Evolutionary conservation across 2,888 invertebrate genomes (phyloP), one percentile per base, ranked within the genome.

Genomic region (Phytoseiulus persimilis): DNA sequence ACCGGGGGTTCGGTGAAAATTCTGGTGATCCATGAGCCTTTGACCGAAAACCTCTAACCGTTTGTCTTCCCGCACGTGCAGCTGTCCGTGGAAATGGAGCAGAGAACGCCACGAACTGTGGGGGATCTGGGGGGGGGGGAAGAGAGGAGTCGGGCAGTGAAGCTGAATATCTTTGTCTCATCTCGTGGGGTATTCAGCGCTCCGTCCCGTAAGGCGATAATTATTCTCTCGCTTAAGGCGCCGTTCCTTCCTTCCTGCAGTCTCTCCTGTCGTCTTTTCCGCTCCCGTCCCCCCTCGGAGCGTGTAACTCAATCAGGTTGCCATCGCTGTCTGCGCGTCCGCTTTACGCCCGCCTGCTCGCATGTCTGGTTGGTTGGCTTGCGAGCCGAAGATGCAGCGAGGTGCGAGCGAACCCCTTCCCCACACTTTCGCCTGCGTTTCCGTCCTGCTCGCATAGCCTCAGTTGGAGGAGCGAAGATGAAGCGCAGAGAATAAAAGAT

Each of bases 261-360:
- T 65, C 65, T 28, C 23, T 65, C 65, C 65, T 65, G 65, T 65
- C 65, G 65, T 65, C 65, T 65, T 9, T 9, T 39, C 9, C 39
- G 5, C 65, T 65, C 18, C 65, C 65, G 65, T 65, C 18, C 18
- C 18, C 65, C 65, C 65, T 65, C 65, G 65, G 18, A 65, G 65
- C 65, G 65, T 65, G 65, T 65, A 65, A 65, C 65, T 65, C 65
- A 65, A 65, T 65, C 65, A 65, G 65, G 65, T 65, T 65, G 65
- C 65, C 65, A 65, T 65, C 65, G 65, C 65, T 23, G 65, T 65
- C 65, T 65, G 65, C 65, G 65, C 65, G 65, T 65, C 65, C 65
- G 65, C 65, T 65, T 65, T 65, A 14, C 65, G 65, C 65, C 65
- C 65, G 65, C 65, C 23, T 65, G 65, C 65, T 23, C 18, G 65